Evolutionary conservation across 1,140 invertebrate genomes (phyloP), one percentile per base, ranked within the genome.

Genomic region (Atta colombica): DNA sequence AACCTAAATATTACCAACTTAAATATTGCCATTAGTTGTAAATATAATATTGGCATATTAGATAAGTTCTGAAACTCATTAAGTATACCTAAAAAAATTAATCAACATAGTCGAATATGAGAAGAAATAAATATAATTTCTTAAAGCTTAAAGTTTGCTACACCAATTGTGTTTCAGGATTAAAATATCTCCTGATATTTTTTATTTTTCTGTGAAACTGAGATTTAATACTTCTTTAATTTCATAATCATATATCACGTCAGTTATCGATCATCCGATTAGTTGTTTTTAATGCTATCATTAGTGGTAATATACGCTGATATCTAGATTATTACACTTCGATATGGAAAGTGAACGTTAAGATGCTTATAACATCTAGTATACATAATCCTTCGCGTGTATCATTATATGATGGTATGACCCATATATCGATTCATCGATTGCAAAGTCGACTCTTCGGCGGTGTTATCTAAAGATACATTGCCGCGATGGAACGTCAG

Each of bases 371-470:
- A 39, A 69, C 14, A 28, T 7, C 31, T 80, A 18, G 28, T 55
- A 35, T 45, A 65, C 58, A 49, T 14, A 45, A 68, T 25, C 31
- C 7, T 55, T 53, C 45, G 63, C 28, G 28, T 63, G 58, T 65
- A 16, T 80, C 61, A 45, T 51, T 49, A 35, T 2, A 12, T 25
- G 25, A 25, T 25, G 10, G 5, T 55, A 69, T 69, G 77, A 69
- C 77, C 77, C 31, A 69, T 35, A 53, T 68, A 80, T 80, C 77
- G 65, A 80, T 80, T 16, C 65, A 55, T 80, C 77, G 77, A 69
- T 49, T 80, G 53, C 39, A 55, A 80, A 69, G n/a, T 69, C 49
- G n/a, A 28, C 49, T 68, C 77, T 68, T 69, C 31, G 39, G 10
- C 10, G 49, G 31, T 21, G 18, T 69, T 80, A 80, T 69, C 63